Evolutionary conservation across 2,888 invertebrate species (phyloP), one percentile per base, ranked within the genome.

Genomic region (Pyrrhia umbra): DNA sequence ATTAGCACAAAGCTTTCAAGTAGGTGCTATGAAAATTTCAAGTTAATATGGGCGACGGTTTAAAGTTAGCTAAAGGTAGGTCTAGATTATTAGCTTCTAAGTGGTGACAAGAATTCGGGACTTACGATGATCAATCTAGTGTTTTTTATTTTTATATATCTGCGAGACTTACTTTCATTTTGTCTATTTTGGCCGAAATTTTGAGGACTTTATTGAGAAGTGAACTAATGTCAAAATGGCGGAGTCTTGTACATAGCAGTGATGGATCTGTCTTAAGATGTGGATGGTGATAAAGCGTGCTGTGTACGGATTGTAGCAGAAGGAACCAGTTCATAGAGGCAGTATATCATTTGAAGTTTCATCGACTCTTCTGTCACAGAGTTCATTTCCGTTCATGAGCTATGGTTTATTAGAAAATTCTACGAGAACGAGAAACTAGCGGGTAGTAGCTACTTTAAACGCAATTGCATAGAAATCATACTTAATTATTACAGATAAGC

Each of bases 31-130:
- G 89, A 90, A 94, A 93, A 90, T 93, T 93, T 85, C 82, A 90
- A 92, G 92, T 94, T 89, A 88, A 86, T 78, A 94, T 94, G 94
- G 91, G 91, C 81, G 94, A 93, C 84, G 85, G 86, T 82, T 80
- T 93, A 80, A 92, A 91, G 87, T 79, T 94, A 88, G 75, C 83
- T 80, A 93, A 91, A 90, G 94, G 94, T 92, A 66, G 61, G 84
- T 76, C 20, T 25, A 13, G 18, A 43, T 45, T 34, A 40, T 47
- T 43, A 13, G 15, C 15, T 20, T 21, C n/a, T 43, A 37, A 23
- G 16, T 20, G 46, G 30, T 45, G 27, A 18, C 9, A 52, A 30
- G 4, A 40, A 40, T 46, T 50, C 23, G 6, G 27, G 34, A 34
- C 13, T 13, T 34, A 13, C 34, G 9, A 34, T 4, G 13, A 34